Evolutionary conservation across 2,797 vertebrate species (phyloP).

Genomic region (Cryptoprocta ferox): DNA sequence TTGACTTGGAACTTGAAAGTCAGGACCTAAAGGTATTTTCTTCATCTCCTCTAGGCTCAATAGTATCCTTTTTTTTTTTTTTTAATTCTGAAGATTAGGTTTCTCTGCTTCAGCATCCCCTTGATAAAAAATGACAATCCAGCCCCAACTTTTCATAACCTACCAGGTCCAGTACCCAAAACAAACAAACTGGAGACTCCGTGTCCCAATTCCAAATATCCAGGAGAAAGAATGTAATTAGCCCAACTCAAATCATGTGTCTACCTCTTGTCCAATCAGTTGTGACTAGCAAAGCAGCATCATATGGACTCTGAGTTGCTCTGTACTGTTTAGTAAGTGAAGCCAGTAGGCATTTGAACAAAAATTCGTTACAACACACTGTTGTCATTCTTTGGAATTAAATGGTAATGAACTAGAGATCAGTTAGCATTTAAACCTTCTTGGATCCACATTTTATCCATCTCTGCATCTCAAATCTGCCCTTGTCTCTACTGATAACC

Average conservation of each 20-base stretch:
- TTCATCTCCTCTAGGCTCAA: background rate
- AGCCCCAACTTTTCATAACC: background rate
- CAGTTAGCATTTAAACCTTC: slow-evolving; percentile 31
- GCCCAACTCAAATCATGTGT: background rate
- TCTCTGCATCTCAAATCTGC: slow-evolving; percentile 20
- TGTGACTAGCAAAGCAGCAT: background rate
- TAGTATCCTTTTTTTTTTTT: background rate
- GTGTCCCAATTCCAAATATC: slow-evolving; percentile 15
- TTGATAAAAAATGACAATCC: slow-evolving; percentile 2
- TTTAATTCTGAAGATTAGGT: background rate
- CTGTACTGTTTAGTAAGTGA: background rate
- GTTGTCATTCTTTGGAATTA: slow-evolving; percentile 24
- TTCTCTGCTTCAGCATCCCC: background rate
- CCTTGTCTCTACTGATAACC: slow-evolving; percentile 37
- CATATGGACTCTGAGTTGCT: background rate
- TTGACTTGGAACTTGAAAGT: background rate
- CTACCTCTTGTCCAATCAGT: background rate
- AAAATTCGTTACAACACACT: background rate
- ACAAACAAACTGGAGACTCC: background rate
- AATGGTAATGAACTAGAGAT: background rate
- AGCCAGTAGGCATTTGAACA: background rate
- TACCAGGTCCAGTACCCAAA: background rate
- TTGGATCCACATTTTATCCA: background rate
- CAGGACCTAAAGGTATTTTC: background rate
- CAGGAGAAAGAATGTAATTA: background rate